Base-by-base conservation (phyloP, 2,113 vertebrate genomes). In the Amblyopsis rosae region DNA sequence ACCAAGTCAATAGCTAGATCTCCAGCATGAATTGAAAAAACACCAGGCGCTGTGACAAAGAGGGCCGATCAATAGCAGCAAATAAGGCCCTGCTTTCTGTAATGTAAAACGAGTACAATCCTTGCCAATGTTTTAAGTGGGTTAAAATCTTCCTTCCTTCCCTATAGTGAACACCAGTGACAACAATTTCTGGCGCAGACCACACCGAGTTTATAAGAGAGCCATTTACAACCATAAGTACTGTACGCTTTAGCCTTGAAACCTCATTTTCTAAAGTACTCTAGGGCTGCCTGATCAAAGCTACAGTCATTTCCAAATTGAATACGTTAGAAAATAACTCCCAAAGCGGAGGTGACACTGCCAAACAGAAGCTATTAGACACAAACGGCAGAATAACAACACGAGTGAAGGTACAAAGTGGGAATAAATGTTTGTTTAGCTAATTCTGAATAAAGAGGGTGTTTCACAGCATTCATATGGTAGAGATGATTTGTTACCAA, bases 201-300 rank as follows among this genome's bases (percentile, higher is more conserved):
- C 73, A 56, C 64, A 84, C 4, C 49, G 56, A 35, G 65, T 50
- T 15, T 7, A 26, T 19, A 65, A 59, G 13, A 59, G 3, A 12
- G 62, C 67, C 49, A 76, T 77, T 65, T 77, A 12, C 81, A 87
- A 79, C 59, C 64, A 60, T 33, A 73, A 12, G 12, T 4, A 68
- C 3, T 41, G 35, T 41, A 41, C 41, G 15, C 56, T 46, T 17
- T 57, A 32, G 46, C 66, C 46, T 48, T 7, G 48, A 55, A 65
- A 48, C 26, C 16, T 5, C 32, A 59, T 67, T 70, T 74, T 69
- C 59, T 64, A 45, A 77, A 73, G 50, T 0, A 65, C 58, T 76
- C 82, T 68, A 68, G 73, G 63, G 60, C 35, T 41, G 35, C 7
- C 75, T 70, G 32, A 4, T 13, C 13, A 59, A 53, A 69, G 56